Evolutionary conservation across 2,113 vertebrate genomes (phyloP).

Genomic region (Nesoenas mayeri): DNA sequence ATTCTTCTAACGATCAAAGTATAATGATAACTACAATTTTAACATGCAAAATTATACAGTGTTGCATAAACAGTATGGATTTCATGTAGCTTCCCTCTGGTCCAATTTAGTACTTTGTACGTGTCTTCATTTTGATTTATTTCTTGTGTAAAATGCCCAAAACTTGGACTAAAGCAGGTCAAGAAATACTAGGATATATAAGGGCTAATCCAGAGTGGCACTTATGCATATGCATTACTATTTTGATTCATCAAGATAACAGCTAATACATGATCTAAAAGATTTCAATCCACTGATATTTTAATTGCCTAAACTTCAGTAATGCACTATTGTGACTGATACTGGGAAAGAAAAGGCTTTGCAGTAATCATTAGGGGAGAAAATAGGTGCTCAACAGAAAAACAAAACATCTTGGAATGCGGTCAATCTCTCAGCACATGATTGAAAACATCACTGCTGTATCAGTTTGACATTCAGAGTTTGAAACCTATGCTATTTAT

Average conservation of each 20-base stretch:
- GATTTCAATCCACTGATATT: not conserved
- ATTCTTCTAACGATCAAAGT: conserved; percentile 33
- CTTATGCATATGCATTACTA: not conserved
- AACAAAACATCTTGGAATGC: not conserved
- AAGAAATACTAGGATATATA: not conserved
- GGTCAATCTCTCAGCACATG: accelerated
- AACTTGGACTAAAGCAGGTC: not conserved
- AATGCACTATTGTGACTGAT: not conserved
- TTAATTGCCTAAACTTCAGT: not conserved
- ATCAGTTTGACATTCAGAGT: not conserved
- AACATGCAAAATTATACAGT: conserved; percentile 4
- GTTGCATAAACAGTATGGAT: not conserved
- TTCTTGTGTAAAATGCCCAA: not conserved
- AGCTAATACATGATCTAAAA: not conserved
- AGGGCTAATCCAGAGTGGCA: not conserved
- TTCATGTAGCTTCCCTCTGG: not conserved
- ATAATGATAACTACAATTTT: conserved; percentile 24
- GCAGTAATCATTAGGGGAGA: not conserved
- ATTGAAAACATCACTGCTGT: not conserved
- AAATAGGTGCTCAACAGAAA: not conserved
- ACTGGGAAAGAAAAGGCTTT: not conserved
- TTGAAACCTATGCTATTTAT: not conserved
- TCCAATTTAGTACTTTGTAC: not conserved
- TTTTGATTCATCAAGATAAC: not conserved
- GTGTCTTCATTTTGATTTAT: not conserved